These are phyloP conservation scores for Aethina tumida DNA, from an alignment of 1,140 invertebrate genomes.

Conservation along the genomic window DNA sequence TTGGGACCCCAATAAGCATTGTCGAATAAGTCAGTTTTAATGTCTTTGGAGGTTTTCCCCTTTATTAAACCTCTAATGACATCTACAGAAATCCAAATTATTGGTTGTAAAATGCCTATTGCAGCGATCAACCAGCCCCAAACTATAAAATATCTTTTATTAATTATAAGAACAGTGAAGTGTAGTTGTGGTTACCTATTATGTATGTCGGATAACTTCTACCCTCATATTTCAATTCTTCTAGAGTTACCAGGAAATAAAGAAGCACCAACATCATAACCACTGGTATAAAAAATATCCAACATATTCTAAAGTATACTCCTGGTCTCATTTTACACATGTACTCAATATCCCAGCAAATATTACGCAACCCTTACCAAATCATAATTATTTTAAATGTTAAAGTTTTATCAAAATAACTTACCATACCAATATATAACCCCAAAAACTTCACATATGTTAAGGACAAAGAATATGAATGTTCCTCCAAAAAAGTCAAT, in stretches of 20 bases:
- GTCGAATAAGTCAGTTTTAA: no score
- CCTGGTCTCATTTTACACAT: constrained; percentile 63
- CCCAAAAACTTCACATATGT: constrained; percentile 56
- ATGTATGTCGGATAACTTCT: constrained; percentile 26
- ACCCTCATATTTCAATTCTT: constrained; percentile 42
- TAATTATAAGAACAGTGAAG: no score
- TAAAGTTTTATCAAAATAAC: no score
- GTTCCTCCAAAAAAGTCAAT: constrained; percentile 77
- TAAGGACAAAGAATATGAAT: constrained; percentile 64
- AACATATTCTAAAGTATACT: constrained; percentile 70
- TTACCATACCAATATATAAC: constrained; percentile 71
- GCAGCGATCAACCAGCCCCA: constrained; percentile 22
- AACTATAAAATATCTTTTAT: no score
- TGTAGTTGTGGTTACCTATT: constrained; percentile 22
- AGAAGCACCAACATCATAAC: constrained; percentile 55
- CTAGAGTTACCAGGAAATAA: constrained; percentile 47
- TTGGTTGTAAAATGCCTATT: constrained; percentile 18
- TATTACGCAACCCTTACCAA: constrained; percentile 47
- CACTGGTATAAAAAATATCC: constrained; percentile 65
- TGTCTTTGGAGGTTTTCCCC: no score
- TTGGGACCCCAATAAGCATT: no score
- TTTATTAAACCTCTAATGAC: constrained; percentile 5
- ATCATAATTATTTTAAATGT: no score
- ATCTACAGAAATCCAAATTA: constrained; percentile 19
- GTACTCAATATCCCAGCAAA: constrained; percentile 53